phyloP scores from a whole-genome alignment of 2,888 invertebrate genomes.

The Drosophila fungiperda region DNA sequence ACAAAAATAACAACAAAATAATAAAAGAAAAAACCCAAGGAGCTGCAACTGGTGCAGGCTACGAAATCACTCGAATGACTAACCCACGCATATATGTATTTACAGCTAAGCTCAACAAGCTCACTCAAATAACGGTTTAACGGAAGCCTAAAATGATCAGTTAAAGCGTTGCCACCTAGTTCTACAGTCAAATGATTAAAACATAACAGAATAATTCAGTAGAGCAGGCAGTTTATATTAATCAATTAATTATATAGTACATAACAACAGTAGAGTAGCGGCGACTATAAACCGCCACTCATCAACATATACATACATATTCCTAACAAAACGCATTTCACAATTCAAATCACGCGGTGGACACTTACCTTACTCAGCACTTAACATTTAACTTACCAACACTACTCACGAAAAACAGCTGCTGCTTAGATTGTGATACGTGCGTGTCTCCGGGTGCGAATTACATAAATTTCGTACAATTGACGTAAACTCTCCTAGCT shows the following conservation, averaged over 20 bases:
- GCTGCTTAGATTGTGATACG: conserved; percentile 52
- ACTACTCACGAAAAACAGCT: conserved; percentile 65
- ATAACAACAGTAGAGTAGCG: conserved; percentile 28
- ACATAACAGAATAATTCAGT: conserved; percentile 20
- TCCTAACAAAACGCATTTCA: conserved; percentile 21
- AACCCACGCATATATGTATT: neutral
- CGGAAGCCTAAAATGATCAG: conserved; percentile 22
- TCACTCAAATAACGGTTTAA: conserved; percentile 44
- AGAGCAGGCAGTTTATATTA: conserved; percentile 30
- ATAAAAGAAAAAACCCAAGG: conserved; percentile 18
- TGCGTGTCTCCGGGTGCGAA: conserved; percentile 67
- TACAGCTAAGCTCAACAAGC: conserved; percentile 13
- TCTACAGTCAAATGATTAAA: neutral
- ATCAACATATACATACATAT: conserved; percentile 26
- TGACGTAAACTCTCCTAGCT: conserved; percentile 54
- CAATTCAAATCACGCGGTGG: conserved; percentile 34
- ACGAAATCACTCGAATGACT: conserved; percentile 31
- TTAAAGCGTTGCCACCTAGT: conserved; percentile 41
- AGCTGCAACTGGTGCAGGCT: conserved; percentile 36
- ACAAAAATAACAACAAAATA: conserved; percentile 3
- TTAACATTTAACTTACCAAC: conserved; percentile 42
- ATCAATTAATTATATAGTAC: conserved; percentile 33
- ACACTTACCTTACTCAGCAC: conserved; percentile 43
- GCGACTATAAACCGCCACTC: conserved; percentile 26
- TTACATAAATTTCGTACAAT: conserved; percentile 82